Conservation (phyloP, 2,113 vertebrate species). For the Hiodon tergisus region DNA sequence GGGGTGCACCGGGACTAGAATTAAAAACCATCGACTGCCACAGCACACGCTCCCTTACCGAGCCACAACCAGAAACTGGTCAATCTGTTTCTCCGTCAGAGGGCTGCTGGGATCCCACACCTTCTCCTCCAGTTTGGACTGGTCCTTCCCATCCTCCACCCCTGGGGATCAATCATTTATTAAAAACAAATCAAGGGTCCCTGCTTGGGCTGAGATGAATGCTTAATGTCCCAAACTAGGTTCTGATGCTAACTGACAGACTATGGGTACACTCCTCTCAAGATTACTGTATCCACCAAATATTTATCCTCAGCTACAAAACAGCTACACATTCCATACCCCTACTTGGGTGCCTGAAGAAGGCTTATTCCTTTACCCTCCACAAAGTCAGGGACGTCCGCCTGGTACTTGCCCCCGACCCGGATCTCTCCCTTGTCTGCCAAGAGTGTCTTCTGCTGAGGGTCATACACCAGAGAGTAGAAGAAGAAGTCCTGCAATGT, state of each 20-base stretch:
- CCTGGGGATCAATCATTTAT: slow-evolving; percentile 50
- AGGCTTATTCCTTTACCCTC: slow-evolving; percentile 56
- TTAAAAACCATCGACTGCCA: not conserved
- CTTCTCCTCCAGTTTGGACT: slow-evolving; percentile 88
- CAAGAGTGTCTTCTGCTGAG: slow-evolving; percentile 73
- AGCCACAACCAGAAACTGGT: slow-evolving; percentile 96
- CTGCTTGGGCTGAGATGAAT: too few relatives aligned
- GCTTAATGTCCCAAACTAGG: too few relatives aligned
- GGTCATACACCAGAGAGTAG: slow-evolving; percentile 76
- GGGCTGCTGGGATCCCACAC: slow-evolving; percentile 87
- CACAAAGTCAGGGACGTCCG: slow-evolving; percentile 69
- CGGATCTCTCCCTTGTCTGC: slow-evolving; percentile 77
- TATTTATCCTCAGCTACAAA: too few relatives aligned
- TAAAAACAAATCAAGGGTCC: too few relatives aligned
- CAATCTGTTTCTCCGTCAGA: slow-evolving; percentile 89
- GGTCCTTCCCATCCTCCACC: slow-evolving; percentile 81
- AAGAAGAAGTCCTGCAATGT: slow-evolving; percentile 72
- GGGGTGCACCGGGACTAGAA: too few relatives aligned
- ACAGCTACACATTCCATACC: not conserved
- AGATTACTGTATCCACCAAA: too few relatives aligned
- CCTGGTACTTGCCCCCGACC: slow-evolving; percentile 73
- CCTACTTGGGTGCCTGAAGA: slow-evolving; percentile 14
- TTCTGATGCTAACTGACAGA: too few relatives aligned
- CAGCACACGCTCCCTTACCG: slow-evolving; percentile 65
- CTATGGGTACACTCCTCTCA: too few relatives aligned